Conservation (phyloP, 2,888 invertebrate species). For the Polydrusus pterygomalis region DNA sequence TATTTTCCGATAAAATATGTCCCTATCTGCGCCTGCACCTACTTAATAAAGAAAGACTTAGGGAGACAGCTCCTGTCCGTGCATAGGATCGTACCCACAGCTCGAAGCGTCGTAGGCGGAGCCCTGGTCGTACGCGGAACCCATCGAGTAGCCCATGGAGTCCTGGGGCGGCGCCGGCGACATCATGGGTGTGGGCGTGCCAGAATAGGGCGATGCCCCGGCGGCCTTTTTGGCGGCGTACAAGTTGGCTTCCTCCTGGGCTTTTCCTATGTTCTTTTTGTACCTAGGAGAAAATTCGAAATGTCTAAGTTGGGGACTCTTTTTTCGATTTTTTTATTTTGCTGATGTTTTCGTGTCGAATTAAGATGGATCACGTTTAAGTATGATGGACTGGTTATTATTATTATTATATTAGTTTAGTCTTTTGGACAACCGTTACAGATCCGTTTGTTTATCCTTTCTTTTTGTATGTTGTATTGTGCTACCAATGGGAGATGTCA, state of each 20-base stretch:
- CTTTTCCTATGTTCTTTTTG: constrained; percentile 99
- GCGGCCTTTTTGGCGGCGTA: constrained; percentile 99
- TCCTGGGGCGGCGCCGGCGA: constrained; percentile 94
- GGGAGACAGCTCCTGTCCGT: constrained; percentile 86
- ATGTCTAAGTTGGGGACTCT: constrained; percentile 45
- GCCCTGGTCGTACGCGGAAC: constrained; percentile 93
- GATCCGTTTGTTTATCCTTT: too few relatives aligned
- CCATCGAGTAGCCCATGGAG: constrained; percentile 95
- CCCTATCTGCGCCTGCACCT: constrained; percentile 34
- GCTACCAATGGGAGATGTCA: too few relatives aligned
- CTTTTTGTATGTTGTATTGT: too few relatives aligned
- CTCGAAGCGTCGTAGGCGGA: constrained; percentile 91
- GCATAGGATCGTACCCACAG: constrained; percentile 95
- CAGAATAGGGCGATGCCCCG: constrained; percentile 84
- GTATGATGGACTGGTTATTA: constrained; percentile 22
- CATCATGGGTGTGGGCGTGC: constrained; percentile 96
- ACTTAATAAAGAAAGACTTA: constrained; percentile 59
- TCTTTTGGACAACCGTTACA: too few relatives aligned
- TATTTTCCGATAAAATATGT: constrained; percentile 21
- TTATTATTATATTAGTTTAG: background rate
- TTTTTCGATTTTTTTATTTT: constrained; percentile 19
- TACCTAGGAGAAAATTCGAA: constrained; percentile 76
- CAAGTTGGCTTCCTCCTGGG: constrained; percentile 98
- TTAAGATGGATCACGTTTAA: background rate
- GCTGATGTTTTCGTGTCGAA: constrained; percentile 16